Base-by-base conservation (phyloP, 2,797 vertebrate species). In the Melanotaenia trifasciata region DNA sequence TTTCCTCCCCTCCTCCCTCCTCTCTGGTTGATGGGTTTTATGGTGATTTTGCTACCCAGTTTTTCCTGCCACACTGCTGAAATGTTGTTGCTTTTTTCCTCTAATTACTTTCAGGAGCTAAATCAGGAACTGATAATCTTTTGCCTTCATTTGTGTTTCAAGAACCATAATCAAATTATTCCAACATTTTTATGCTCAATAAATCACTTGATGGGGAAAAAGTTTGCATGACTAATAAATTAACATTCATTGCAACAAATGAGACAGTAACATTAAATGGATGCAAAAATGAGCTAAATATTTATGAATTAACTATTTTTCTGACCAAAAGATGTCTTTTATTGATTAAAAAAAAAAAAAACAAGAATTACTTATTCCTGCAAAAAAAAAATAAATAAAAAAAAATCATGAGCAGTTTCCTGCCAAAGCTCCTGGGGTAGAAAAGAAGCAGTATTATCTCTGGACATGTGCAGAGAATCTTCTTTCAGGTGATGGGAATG, bases 21-120 rank as follows among this genome's bases (percentile, higher is more conserved):
- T 56, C 58, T 67, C 58, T 75, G 64, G 62, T 72, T 84, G 67
- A 81, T 80, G 70, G 63, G 40, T 84, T 70, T 70, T 62, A 16
- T 12, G 67, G 62, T 74, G 35, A 56, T 24, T 45, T 65, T 24
- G n/a, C 47, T 10, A n/a, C 45, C 45, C 18, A 18, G 40, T 20
- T 43, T 47, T 47, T 18, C 43, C 18, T 47, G 20, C 20, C 32
- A 65, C 11, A 63, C n/a, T 60, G 28, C 12, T 59, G 4, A 58
- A 9, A 73, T 30, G 26, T 32, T 35, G 53, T n/a, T 62, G 58
- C 76, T 78, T 77, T 81, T 86, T 79, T 79, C 67, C 40, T 53
- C 16, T 43, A 26, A 22, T 18, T 30, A 18, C 8, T 50, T 30
- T 13, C 16, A 43, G 36, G 18, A 76, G 51, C 28, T 45, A 24